These are phyloP conservation scores for Euplexia lucipara DNA, from an alignment of 2,888 invertebrate genomes.

Conservation along the genomic window DNA sequence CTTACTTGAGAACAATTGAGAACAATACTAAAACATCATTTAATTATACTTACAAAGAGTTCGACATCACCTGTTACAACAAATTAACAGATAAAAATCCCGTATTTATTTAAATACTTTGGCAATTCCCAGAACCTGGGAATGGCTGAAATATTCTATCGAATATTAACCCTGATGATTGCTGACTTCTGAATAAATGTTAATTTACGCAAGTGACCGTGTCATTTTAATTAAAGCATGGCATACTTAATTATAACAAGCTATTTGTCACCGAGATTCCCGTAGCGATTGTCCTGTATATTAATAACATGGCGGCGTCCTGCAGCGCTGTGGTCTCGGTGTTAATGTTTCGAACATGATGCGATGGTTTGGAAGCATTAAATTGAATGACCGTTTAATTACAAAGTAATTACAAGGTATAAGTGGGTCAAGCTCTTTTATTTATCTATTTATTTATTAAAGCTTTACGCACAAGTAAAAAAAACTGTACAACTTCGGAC, in stretches of 20 bases:
- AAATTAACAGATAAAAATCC: too few relatives aligned
- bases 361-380: constrained; percentile 18
- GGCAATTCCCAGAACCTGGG: too few relatives aligned
- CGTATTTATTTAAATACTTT: too few relatives aligned
- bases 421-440: neutral
- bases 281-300: constrained; percentile 28
- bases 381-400: constrained; percentile 27
- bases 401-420: neutral
- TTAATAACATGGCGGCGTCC: constrained; percentile 34
- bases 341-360: constrained; percentile 45
- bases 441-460: too few relatives aligned
- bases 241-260: constrained; percentile 17
- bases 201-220: constrained; percentile 10
- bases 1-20: too few relatives aligned
- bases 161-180: too few relatives aligned
- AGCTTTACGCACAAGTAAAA: too few relatives aligned
- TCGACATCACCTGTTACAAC: too few relatives aligned
- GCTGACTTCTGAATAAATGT: neutral
- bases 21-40: too few relatives aligned
- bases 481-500: too few relatives aligned
- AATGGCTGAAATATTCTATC: too few relatives aligned
- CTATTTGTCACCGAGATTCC: constrained; percentile 51
- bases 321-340: neutral
- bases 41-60: too few relatives aligned
- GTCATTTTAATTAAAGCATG: constrained; percentile 37